Evolutionary conservation across 2,888 invertebrate species (phyloP).

Genomic region (Oligia fasciuncula): DNA sequence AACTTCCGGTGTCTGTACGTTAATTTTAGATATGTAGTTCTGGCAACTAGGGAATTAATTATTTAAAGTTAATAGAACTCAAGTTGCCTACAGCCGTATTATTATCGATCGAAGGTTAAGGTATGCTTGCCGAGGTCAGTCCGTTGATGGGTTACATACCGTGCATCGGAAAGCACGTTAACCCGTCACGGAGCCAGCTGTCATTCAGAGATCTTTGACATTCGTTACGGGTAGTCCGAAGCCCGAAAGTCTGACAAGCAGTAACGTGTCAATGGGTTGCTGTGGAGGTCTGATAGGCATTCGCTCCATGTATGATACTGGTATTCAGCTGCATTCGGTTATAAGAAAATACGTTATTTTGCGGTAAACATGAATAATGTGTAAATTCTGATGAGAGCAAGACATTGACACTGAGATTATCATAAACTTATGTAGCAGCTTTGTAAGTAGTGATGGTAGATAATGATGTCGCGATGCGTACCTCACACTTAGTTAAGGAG

Average conservation of each 20-base stretch:
- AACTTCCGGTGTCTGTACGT: slow-evolving; percentile 43
- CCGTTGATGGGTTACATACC: not conserved
- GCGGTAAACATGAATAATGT: too few species aligned
- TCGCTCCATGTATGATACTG: not conserved
- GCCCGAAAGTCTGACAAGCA: not conserved
- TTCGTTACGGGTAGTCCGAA: not conserved
- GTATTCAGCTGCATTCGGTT: not conserved
- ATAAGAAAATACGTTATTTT: too few species aligned
- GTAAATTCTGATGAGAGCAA: not conserved
- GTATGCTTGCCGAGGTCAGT: not conserved
- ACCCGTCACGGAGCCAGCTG: not conserved
- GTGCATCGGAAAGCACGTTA: not conserved
- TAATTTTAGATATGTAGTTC: slow-evolving; percentile 22
- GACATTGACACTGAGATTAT: not conserved
- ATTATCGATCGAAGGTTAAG: not conserved
- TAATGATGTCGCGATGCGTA: too few species aligned
- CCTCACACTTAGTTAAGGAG: not conserved
- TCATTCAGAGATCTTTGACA: not conserved
- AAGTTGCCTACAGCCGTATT: not conserved
- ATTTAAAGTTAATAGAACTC: not conserved
- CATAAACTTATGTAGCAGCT: too few species aligned
- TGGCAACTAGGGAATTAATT: slow-evolving; percentile 7
- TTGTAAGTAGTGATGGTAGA: too few species aligned
- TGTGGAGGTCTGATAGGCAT: not conserved
- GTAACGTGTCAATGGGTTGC: not conserved